Percentiles rank a stretch among this genome's conserved stretches.
Evolutionary conservation across 1,140 invertebrate genomes (phyloP).

Genomic region (Linepithema humile): DNA sequence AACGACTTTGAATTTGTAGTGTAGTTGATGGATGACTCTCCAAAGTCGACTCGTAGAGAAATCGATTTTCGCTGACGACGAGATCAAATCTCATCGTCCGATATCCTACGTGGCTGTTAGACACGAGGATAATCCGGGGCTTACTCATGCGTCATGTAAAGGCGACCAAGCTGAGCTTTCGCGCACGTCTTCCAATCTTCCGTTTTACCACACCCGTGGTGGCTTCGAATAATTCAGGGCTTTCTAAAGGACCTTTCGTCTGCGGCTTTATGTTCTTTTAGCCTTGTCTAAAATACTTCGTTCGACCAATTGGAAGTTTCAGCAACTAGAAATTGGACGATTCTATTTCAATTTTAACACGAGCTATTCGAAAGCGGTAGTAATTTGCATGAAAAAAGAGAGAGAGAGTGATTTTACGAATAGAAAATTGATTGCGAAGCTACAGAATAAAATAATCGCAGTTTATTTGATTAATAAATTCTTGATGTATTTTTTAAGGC

Average conservation of each 20-base stretch:
- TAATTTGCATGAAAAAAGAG: background rate
- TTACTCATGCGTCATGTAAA: constrained; percentile 28
- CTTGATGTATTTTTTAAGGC: background rate
- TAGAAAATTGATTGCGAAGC: background rate
- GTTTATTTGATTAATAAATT: background rate
- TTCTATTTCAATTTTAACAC: constrained; percentile 15
- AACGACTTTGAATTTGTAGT: no score
- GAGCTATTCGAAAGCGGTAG: background rate
- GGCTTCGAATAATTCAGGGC: constrained; percentile 25
- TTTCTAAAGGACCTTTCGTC: background rate
- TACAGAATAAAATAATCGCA: background rate
- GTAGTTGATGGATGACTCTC: background rate
- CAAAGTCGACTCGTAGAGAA: background rate
- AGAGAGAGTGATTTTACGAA: background rate
- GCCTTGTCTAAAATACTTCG: background rate
- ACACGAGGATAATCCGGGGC: constrained; percentile 45
- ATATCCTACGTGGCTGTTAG: constrained; percentile 41
- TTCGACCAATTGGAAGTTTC: background rate
- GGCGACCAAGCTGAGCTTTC: background rate
- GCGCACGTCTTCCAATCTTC: background rate
- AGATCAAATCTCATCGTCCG: constrained; percentile 26
- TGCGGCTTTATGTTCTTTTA: background rate
- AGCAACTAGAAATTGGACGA: background rate
- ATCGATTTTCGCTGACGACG: constrained; percentile 32
- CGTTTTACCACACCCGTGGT: background rate